A percentile compares a stretch with the other conserved stretches of the same genome.
These are phyloP conservation scores for Drosophila micromelanica DNA, from an alignment of 1,140 invertebrate genomes.

Conservation along the genomic window DNA sequence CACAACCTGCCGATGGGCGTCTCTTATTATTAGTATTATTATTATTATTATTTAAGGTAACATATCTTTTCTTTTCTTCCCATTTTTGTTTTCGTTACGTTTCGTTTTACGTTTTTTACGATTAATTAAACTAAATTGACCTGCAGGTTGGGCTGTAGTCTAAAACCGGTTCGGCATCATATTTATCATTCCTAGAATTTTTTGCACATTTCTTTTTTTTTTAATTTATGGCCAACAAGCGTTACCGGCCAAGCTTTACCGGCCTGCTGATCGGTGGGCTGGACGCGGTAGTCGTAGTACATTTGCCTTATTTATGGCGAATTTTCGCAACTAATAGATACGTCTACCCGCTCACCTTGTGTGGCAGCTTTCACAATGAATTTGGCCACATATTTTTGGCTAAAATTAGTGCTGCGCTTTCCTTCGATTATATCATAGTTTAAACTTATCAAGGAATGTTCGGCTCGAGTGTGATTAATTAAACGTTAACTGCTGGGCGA, in stretches of 20 bases:
- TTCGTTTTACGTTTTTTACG: slow-evolving; percentile 46
- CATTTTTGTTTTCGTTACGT: slow-evolving; percentile 3
- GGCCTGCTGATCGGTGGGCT: slow-evolving; percentile 28
- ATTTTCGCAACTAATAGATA: slow-evolving; percentile 26
- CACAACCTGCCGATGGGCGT: slow-evolving; percentile 15
- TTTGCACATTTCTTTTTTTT: slow-evolving; percentile 51
- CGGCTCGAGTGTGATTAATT: slow-evolving; percentile 62
- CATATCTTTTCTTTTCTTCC: slow-evolving; percentile 1
- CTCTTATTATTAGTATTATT: slow-evolving; percentile 15
- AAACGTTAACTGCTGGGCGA: slow-evolving; percentile 14
- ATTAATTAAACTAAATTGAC: slow-evolving; percentile 71
- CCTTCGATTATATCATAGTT: slow-evolving; percentile 50
- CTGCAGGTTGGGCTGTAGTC: slow-evolving; percentile 37
- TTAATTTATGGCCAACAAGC: slow-evolving; percentile 53
- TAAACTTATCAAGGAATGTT: slow-evolving; percentile 45
- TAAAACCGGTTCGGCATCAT: slow-evolving; percentile 48
- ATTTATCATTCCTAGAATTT: slow-evolving; percentile 54
- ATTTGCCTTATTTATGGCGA: slow-evolving; percentile 46
- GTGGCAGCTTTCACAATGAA: slow-evolving; percentile 37
- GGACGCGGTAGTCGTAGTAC: slow-evolving; percentile 28
- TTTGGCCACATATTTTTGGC: slow-evolving; percentile 32
- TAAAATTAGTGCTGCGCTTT: slow-evolving; percentile 57
- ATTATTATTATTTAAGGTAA: slow-evolving; percentile 36
- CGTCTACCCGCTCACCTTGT: slow-evolving; percentile 25
- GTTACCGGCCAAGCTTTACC: slow-evolving; percentile 25